Evolutionary conservation across 2,888 invertebrate genomes (phyloP).

Genomic region (Andrena flavipes): DNA sequence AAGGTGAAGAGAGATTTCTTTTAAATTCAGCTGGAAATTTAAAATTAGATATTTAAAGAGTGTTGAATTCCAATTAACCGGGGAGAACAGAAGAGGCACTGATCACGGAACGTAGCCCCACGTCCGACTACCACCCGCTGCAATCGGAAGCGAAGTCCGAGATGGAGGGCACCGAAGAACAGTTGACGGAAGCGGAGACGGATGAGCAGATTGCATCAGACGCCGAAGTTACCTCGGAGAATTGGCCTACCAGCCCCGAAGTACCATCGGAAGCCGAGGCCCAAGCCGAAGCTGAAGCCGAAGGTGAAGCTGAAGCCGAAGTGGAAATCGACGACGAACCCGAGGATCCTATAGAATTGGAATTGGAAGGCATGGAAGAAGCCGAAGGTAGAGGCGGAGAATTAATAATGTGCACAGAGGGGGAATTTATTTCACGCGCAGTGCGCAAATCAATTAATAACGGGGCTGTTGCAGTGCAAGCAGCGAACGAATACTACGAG

Average conservation of each 20-base stretch:
- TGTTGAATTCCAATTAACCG: neutral
- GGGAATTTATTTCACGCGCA: conserved; percentile 23
- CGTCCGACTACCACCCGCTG: conserved; percentile 23
- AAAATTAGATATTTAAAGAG: neutral
- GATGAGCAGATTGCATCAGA: conserved; percentile 27
- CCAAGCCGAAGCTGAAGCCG: neutral
- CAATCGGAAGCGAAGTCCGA: conserved; percentile 19
- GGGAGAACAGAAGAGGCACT: neutral
- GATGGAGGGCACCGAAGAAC: conserved; percentile 25
- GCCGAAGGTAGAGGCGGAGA: neutral
- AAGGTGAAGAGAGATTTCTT: neutral
- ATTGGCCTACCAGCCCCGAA: conserved; percentile 18
- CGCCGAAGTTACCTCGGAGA: conserved; percentile 23
- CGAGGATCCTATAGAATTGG: neutral
- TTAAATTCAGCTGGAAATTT: neutral
- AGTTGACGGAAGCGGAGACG: conserved; percentile 19
- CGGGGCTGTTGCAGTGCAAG: conserved; percentile 22
- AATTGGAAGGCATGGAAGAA: neutral
- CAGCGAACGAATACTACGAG: neutral
- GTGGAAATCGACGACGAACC: conserved; percentile 3
- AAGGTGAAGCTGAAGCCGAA: neutral
- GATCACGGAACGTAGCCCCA: neutral
- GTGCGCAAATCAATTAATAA: conserved; percentile 53
- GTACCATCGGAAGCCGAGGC: conserved; percentile 7
- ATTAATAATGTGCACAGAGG: neutral